A percentile compares a stretch with the other conserved stretches of the same genome.
These are phyloP conservation scores for Drosophila aff. DNA, from an alignment of 1,140 invertebrate genomes.

Conservation along the genomic window DNA sequence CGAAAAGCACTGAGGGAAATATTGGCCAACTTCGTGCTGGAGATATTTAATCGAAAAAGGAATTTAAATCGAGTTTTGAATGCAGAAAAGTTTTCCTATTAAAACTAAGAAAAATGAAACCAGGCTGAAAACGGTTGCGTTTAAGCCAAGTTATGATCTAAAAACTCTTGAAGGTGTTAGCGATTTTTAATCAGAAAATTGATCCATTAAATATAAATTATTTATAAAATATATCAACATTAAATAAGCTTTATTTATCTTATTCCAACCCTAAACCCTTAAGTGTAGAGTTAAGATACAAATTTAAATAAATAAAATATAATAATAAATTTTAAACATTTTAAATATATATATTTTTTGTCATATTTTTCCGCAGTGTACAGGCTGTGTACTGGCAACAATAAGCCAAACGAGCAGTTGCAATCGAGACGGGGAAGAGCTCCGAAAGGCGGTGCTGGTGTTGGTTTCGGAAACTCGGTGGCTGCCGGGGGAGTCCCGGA, in stretches of 20 bases:
- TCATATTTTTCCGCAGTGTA: not conserved
- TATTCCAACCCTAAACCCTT: too few species aligned
- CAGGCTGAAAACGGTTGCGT: too few species aligned
- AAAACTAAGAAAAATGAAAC: too few species aligned
- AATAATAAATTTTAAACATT: not conserved
- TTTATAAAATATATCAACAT: not conserved
- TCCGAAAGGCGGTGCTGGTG: not conserved
- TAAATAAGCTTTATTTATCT: not conserved
- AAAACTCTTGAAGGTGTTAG: too few species aligned
- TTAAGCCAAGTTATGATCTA: too few species aligned
- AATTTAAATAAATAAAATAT: too few species aligned
- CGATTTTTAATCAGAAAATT: too few species aligned
- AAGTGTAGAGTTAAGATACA: too few species aligned
- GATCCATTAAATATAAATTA: not conserved
- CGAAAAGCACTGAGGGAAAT: not conserved
- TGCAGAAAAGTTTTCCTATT: too few species aligned
- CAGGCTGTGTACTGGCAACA: conserved; percentile 19
- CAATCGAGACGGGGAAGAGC: conserved; percentile 7
- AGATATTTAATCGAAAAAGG: not conserved
- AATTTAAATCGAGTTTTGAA: too few species aligned
- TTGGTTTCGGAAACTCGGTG: not conserved
- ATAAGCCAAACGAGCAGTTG: conserved; percentile 66
- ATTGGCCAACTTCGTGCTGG: too few species aligned
- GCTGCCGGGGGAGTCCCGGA: not conserved
- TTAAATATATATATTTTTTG: not conserved